These are phyloP conservation scores for Synchiropus splendidus DNA, from an alignment of 2,113 vertebrate genomes.

Conservation along the genomic window DNA sequence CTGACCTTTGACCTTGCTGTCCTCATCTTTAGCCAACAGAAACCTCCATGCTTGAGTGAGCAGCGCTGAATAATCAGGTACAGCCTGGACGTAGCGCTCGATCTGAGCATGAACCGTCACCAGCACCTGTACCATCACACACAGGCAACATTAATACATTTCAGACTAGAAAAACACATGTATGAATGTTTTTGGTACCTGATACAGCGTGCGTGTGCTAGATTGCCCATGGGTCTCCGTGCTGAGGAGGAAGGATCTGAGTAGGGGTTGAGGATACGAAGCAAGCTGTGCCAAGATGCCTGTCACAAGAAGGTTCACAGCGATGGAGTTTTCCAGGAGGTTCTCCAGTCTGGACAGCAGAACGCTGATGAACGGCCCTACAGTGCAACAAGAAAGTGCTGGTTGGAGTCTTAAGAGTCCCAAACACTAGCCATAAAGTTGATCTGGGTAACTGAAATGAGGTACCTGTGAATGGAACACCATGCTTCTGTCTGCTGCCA, in stretches of 20 bases:
- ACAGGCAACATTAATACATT: background rate
- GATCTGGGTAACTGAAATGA: background rate
- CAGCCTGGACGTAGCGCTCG: constrained; percentile 72
- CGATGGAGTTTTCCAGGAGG: constrained; percentile 88
- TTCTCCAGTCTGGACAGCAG: constrained; percentile 91
- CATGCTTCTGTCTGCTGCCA: constrained; percentile 35
- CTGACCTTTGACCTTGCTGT: constrained; percentile 59
- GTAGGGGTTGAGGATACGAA: constrained; percentile 88
- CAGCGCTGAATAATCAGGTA: constrained; percentile 76
- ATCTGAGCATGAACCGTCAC: constrained; percentile 84
- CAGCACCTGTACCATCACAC: constrained; percentile 66
- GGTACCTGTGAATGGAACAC: constrained; percentile 80
- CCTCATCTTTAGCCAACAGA: constrained; percentile 78
- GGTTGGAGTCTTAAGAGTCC: background rate
- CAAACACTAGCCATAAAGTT: background rate
- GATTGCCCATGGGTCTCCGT: constrained; percentile 74
- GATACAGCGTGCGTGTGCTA: constrained; percentile 76
- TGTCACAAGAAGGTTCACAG: constrained; percentile 88
- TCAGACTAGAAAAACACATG: fast-evolving
- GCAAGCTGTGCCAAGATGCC: constrained; percentile 87
- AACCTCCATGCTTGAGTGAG: constrained; percentile 82
- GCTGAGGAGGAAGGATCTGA: constrained; percentile 82
- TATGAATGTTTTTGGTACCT: constrained; percentile 64
- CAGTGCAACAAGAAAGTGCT: constrained; percentile 8
- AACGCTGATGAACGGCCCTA: constrained; percentile 93